Base-by-base conservation (phyloP, 1,140 invertebrate species). In the Contarinia nasturtii region DNA sequence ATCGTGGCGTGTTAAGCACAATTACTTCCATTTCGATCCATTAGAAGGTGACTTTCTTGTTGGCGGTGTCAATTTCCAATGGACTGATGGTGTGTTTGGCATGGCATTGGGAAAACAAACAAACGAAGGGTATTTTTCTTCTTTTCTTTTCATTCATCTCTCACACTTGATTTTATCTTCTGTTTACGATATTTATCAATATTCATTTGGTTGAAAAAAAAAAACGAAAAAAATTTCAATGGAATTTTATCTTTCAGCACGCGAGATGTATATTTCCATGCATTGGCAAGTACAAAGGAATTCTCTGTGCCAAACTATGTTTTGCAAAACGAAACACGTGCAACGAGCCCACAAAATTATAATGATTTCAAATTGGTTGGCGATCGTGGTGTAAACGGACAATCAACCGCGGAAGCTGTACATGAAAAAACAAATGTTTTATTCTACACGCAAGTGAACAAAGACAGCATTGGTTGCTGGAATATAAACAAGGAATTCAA, bases 11-110 rank as follows among this genome's bases (percentile, higher is more conserved):
- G 71, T 86, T 2, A 65, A 75, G 48, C 82, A 87, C 55, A 80
- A 85, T 57, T 87, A 75, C 63, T 86, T 87, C 72, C 71, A 82
- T 61, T 82, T 85, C 46, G 82, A 87, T 58, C 82, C 82, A 0
- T 57, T 85, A 10, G 67, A 77, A 49, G 80, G 80, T 8, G 71
- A 79, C 47, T 81, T 74, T 54, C 78, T 75, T 53, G 70, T 83
- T 7, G 76, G 70, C 18, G 79, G 80, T 5, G 69, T 80, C 3
- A 73, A 77, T 52, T 83, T 83, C 70, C 80, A 83, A 56, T 83
- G 80, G 80, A 79, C 75, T 0, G 81, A 84, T 58, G 80, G 81
- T 10, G 65, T 83, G 0, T 82, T 83, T 49, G 75, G 76, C 22
- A 49, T 83, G 49, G 76, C 79, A 2, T 57, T 83, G 17, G 75